phyloP scores from a whole-genome alignment of 92 coral and sea anemone genomes.

The Phenganax stokvisi region DNA sequence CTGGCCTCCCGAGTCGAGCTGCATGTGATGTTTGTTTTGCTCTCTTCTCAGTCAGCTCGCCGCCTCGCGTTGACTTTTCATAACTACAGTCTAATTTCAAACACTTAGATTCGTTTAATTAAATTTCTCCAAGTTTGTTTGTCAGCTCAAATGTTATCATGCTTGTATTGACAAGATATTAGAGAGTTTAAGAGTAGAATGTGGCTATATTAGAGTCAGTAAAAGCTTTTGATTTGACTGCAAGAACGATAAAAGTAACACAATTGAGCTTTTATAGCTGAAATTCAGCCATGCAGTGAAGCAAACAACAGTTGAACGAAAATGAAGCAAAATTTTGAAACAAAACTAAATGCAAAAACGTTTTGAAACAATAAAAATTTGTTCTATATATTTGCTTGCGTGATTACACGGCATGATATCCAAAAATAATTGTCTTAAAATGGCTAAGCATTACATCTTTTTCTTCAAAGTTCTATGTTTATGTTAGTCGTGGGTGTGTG shows the following conservation, averaged over 20 bases:
- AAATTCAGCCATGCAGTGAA: too few species aligned
- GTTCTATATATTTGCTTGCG: too few species aligned
- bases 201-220: neutral
- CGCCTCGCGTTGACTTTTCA: neutral
- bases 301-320: too few species aligned
- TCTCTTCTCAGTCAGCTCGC: neutral
- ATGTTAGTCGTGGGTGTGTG: conserved; percentile 1
- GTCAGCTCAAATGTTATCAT: conserved; percentile 15
- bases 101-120: conserved; percentile 12
- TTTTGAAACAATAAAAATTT: too few species aligned
- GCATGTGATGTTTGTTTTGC: conserved; percentile 8
- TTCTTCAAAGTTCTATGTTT: neutral
- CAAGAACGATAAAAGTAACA: too few species aligned
- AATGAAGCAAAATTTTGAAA: too few species aligned
- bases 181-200: neutral
- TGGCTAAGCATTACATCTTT: neutral
- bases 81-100: conserved; percentile 8
- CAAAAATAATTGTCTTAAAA: too few species aligned
- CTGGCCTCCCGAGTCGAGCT: conserved; percentile 1
- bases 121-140: conserved; percentile 16
- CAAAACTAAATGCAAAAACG: too few species aligned
- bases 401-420: too few species aligned
- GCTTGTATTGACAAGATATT: neutral
- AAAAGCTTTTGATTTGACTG: neutral
- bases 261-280: too few species aligned